Evolutionary conservation across 2,113 vertebrate genomes (phyloP).

Genomic region (Pardalotus punctatus): DNA sequence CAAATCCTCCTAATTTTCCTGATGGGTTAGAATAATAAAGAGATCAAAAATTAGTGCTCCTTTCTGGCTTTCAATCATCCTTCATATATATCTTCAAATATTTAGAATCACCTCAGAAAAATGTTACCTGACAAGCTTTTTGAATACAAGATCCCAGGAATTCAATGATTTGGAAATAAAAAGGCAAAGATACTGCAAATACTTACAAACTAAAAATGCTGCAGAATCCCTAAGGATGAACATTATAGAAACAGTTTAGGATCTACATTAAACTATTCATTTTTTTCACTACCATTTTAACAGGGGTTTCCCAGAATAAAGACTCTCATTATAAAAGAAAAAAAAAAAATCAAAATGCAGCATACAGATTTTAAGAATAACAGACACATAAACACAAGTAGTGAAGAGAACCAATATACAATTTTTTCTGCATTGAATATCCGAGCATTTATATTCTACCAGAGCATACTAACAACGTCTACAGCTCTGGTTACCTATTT

Average conservation of each 20-base stretch:
- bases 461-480: background rate
- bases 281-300: background rate
- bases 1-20: slow-evolving; percentile 84
- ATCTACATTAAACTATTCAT: background rate
- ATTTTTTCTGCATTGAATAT: background rate
- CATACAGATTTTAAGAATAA: slow-evolving; percentile 18
- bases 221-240: background rate
- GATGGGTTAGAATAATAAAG: slow-evolving; percentile 25
- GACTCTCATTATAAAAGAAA: background rate
- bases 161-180: background rate
- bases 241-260: background rate
- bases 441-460: background rate
- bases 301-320: background rate
- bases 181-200: background rate
- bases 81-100: background rate
- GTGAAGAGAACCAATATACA: background rate
- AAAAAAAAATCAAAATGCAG: background rate
- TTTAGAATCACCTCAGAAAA: slow-evolving; percentile 12
- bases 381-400: background rate
- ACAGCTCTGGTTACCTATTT: background rate
- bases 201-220: background rate
- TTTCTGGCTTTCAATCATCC: background rate
- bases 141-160: background rate
- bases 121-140: background rate
- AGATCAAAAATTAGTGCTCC: background rate